Base-by-base conservation (phyloP, 2,113 vertebrate species). In the Oncorhynchus nerka region DNA sequence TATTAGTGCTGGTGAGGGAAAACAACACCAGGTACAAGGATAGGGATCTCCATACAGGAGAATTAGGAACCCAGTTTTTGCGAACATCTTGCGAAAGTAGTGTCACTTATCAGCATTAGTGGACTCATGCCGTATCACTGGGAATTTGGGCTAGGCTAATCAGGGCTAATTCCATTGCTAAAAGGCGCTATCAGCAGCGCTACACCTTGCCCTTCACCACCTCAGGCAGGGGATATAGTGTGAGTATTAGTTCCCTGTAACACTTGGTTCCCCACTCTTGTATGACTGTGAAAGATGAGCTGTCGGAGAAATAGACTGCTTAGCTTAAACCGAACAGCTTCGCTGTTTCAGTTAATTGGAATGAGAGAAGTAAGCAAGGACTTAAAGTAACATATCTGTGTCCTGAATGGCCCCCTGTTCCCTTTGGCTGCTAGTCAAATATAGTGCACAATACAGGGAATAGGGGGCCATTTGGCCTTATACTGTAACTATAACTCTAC, bases 111-210 rank as follows among this genome's bases (percentile, higher is more conserved):
- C 79, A 82, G 70, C 73, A 81, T 83, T 74, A 70, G 69, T 69
- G 76, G 34, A 74, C 45, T 26, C 45, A 49, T 51, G 45, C 39
- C 67, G 75, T 76, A 81, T 87, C 83, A 81, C 55, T 73, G 81
- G 81, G 83, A 83, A 83, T 77, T 76, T 73, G 48, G 11, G 77
- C 78, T 69, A 30, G 76, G 85, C 75, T 88, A 86, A 88, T 88
- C 78, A 75, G 76, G 83, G 77, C 73, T 89, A 89, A 90, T 92
- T 86, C 80, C 22, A 22, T 48, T 73, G 75, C 73, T 90, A 91
- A 92, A 89, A 87, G 88, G 80, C 11, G 24, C 74, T 66, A 88
- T 87, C 83, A 84, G 73, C 77, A 75, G 75, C 30, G 1, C 24
- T 66, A 68, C 79, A 76, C 76, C 12, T 28, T 68, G 79, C 77